phyloP scores from a whole-genome alignment of 2,888 invertebrate genomes.

The Lycocerus yunnanus region DNA sequence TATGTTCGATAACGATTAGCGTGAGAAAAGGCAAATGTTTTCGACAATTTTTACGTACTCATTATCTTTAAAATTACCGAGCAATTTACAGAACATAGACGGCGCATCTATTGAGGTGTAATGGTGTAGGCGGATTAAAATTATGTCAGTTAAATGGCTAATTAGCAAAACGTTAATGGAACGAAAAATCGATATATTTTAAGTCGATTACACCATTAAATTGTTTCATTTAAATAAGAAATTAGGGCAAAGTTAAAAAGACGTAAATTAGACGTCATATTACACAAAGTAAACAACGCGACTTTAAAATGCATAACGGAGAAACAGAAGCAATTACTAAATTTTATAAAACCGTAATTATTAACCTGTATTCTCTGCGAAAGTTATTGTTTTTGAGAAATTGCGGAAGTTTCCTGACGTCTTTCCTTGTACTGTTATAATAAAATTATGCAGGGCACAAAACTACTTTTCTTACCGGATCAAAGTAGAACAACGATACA shows the following conservation, averaged over 20 bases:
- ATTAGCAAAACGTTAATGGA: background rate
- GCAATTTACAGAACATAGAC: background rate
- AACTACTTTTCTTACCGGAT: constrained; percentile 7
- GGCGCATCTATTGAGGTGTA: background rate
- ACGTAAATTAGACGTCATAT: background rate
- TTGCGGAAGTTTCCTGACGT: constrained; percentile 10
- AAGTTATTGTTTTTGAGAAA: constrained; percentile 2
- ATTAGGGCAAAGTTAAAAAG: background rate
- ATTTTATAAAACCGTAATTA: constrained; percentile 1
- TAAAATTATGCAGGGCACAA: constrained; percentile 8
- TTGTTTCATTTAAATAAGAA: background rate
- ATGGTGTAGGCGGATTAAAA: background rate
- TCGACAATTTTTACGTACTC: background rate
- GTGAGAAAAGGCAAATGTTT: background rate
- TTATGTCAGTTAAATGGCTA: background rate
- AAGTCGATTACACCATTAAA: background rate
- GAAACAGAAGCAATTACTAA: background rate
- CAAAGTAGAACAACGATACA: constrained; percentile 7
- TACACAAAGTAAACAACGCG: background rate
- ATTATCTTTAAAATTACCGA: background rate
- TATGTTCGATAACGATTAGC: background rate
- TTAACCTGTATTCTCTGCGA: background rate
- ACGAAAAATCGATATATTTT: background rate
- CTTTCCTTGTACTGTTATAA: constrained; percentile 5
- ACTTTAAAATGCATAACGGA: background rate